Base-by-base conservation (phyloP, 2,113 vertebrate species). In the Rhadina sibilatrix region DNA sequence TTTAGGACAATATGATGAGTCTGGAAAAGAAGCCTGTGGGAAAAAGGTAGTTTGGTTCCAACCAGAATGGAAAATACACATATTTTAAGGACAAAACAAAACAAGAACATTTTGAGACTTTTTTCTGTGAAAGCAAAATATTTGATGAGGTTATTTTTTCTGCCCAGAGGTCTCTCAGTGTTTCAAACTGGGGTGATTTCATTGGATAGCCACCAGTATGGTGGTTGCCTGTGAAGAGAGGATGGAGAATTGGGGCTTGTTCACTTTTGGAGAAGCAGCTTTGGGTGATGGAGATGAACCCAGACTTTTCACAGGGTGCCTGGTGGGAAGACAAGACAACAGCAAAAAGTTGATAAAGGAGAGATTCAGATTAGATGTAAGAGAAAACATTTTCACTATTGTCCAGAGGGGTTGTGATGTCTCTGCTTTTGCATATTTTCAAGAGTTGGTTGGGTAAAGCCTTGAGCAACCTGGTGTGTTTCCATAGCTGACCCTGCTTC, bases 11-110 rank as follows among this genome's bases (percentile, higher is more conserved):
- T 59, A n/a, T 77, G 83, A 81, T 53, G 60, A 56, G 60, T 87
- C 93, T 94, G 65, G 60, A 94, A 66, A 70, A 91, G 49, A 83
- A 74, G 71, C n/a, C 40, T 77, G n/a, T 90, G 83, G 59, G 85
- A 94, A 90, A 69, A 63, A 92, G 17, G 22, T 27, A 69, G 37
- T 57, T 88, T 56, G 63, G 31, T 87, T 76, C 49, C 57, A 87
- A 20, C 35, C 54, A 40, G 84, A 78, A 82, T 52, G 33, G 35
- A 79, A 87, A 84, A 89, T 80, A 63, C 2, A 12, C 11, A 9
- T 89, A 42, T 83, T 90, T 85, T 61, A 74, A 74, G 64, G 47
- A 76, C 59, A 79, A 84, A 90, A 61, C 19, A 74, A 81, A 69
- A 11, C 35, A 38, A 72, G 66, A 84, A 20, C 16, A 52, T 88